phyloP scores from a whole-genome alignment of 2,888 invertebrate species.

The Erynnis tages region DNA sequence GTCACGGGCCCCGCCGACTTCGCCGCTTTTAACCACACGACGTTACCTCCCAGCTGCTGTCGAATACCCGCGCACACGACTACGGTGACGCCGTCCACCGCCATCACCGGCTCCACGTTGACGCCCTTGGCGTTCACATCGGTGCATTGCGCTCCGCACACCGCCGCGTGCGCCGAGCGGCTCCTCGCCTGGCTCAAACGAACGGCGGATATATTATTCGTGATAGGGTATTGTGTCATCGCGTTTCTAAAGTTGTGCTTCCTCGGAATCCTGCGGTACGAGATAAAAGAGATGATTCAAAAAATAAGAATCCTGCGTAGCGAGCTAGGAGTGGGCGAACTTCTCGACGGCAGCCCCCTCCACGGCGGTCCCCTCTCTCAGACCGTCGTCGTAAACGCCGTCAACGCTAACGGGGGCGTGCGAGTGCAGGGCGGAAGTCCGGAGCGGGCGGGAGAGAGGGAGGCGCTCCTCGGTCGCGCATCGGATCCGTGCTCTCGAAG shows the following conservation, averaged over 20 bases:
- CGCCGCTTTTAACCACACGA: constrained; percentile 66
- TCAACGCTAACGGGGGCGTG: constrained; percentile 81
- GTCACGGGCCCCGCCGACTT: constrained; percentile 84
- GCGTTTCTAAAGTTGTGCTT: constrained; percentile 94
- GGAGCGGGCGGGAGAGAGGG: constrained; percentile 81
- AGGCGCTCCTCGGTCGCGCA: constrained; percentile 77
- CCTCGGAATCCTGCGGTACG: constrained; percentile 91
- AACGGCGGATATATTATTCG: constrained; percentile 90
- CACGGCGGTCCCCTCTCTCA: constrained; percentile 75
- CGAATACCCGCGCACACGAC: constrained; percentile 66
- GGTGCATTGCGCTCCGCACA: constrained; percentile 71
- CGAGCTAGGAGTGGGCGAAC: constrained; percentile 81
- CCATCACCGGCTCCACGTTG: constrained; percentile 58
- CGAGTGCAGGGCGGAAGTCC: constrained; percentile 80
- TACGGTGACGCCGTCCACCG: constrained; percentile 76
- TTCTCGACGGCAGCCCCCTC: constrained; percentile 68
- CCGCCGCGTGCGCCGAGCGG: constrained; percentile 87
- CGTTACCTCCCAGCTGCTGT: constrained; percentile 71
- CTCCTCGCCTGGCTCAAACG: constrained; percentile 88
- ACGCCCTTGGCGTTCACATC: constrained; percentile 62
- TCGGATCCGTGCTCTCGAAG: constrained; percentile 72
- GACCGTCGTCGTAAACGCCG: constrained; percentile 75
- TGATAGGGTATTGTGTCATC: constrained; percentile 92
- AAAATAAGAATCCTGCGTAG: constrained; percentile 91
- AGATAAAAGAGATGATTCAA: constrained; percentile 95